phyloP scores from a whole-genome alignment of 2,113 vertebrate genomes.

The Nannobrachium achirus region DNA sequence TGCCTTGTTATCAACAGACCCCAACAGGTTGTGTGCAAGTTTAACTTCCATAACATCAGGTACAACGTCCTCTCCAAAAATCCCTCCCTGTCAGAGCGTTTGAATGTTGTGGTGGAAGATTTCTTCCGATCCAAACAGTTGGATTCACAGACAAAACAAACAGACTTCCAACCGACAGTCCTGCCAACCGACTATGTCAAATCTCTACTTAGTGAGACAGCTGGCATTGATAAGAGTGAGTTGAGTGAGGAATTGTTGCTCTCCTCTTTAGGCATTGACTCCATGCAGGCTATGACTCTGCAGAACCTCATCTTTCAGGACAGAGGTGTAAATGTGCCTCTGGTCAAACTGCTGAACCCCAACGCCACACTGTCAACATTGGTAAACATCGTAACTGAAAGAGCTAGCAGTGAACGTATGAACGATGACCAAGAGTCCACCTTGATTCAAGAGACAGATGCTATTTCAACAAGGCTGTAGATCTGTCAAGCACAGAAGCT shows the following conservation, averaged over 20 bases:
- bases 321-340: conserved; percentile 79
- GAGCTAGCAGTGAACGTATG: neutral
- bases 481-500: neutral
- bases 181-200: conserved; percentile 76
- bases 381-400: conserved; percentile 69
- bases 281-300: conserved; percentile 86
- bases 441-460: neutral
- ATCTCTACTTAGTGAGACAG: conserved; percentile 76
- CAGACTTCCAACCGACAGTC: no score
- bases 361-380: conserved; percentile 77
- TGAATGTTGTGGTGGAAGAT: conserved; percentile 67
- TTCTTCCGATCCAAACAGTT: conserved; percentile 47
- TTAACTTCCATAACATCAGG: conserved; percentile 76
- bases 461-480: conserved; percentile 56
- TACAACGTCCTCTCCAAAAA: conserved; percentile 71
- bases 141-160: conserved; percentile 32
- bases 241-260: conserved; percentile 76
- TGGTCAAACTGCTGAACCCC: conserved; percentile 84
- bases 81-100: conserved; percentile 64
- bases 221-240: conserved; percentile 57
- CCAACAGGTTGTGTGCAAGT: conserved; percentile 79
- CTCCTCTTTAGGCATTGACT: conserved; percentile 82
- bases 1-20: conserved; percentile 80
- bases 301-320: conserved; percentile 83
- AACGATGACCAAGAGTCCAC: conserved; percentile 1